A percentile compares a stretch with the other conserved stretches of the same genome.
phyloP scores from a whole-genome alignment of 2,113 vertebrate species.

The Xerus inauris region DNA sequence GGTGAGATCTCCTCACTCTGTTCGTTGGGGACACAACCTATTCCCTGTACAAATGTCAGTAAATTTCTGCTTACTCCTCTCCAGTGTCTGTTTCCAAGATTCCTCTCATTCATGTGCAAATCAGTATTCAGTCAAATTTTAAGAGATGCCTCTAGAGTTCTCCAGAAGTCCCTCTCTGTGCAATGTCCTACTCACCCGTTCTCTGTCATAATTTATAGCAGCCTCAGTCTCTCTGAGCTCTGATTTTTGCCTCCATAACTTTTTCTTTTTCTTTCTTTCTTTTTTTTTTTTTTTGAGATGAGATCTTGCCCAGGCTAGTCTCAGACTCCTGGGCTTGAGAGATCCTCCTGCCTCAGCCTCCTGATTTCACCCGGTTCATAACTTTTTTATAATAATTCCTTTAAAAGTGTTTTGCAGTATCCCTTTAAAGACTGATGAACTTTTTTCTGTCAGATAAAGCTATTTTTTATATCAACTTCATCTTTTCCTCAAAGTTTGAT shows the following conservation, averaged over 20 bases:
- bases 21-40: background rate
- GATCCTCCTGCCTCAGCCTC: too few relatives aligned
- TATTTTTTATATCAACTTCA: background rate
- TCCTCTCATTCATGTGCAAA: background rate
- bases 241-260: background rate
- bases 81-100: background rate
- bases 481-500: background rate
- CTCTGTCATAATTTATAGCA: background rate
- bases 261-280: too few relatives aligned
- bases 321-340: too few relatives aligned
- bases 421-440: background rate
- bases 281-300: too few relatives aligned
- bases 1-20: background rate
- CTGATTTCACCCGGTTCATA: too few relatives aligned
- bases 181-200: background rate
- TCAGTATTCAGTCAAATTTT: background rate
- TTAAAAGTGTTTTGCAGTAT: background rate
- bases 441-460: background rate
- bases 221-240: background rate
- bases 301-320: too few relatives aligned
- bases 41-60: background rate
- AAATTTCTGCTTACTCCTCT: background rate
- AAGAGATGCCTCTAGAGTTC: background rate
- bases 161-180: background rate
- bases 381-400: background rate